phyloP scores from a whole-genome alignment of 2,113 vertebrate species.

The Arvicanthis niloticus region DNA sequence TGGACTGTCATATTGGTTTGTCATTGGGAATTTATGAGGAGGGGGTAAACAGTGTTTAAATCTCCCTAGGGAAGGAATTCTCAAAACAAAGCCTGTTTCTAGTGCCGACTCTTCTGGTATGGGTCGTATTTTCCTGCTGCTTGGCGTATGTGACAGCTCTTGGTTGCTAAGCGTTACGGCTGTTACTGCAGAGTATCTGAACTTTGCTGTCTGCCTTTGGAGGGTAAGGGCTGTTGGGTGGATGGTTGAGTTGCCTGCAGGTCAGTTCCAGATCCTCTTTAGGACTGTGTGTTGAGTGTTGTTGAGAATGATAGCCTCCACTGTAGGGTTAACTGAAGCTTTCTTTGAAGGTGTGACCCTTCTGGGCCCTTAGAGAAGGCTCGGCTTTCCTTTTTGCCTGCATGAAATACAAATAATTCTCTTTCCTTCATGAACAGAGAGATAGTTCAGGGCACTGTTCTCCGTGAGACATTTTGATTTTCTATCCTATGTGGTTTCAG shows the following conservation, averaged over 20 bases:
- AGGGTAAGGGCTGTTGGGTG: neutral
- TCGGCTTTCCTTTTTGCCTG: neutral
- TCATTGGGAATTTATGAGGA: neutral
- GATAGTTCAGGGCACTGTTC: neutral
- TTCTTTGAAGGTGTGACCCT: neutral
- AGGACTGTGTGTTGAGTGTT: neutral
- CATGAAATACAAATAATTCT: neutral
- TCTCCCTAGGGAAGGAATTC: neutral
- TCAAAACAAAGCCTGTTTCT: neutral
- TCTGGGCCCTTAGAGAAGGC: neutral
- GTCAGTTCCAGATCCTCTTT: slow-evolving; percentile 4
- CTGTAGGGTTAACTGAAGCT: neutral
- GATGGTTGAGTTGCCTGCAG: neutral
- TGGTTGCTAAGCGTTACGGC: neutral
- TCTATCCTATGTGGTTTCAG: neutral
- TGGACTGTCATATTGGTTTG: neutral
- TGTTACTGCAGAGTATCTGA: neutral
- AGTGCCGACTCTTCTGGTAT: neutral
- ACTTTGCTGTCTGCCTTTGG: slow-evolving; percentile 42
- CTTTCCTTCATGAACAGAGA: neutral
- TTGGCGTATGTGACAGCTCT: neutral
- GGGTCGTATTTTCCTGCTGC: neutral
- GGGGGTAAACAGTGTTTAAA: neutral
- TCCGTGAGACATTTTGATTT: neutral
- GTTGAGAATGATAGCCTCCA: neutral